A percentile compares a stretch with the other conserved stretches of the same genome.
Evolutionary conservation across 1,140 invertebrate genomes (phyloP).

Genomic region (Zaprionus capensis): DNA sequence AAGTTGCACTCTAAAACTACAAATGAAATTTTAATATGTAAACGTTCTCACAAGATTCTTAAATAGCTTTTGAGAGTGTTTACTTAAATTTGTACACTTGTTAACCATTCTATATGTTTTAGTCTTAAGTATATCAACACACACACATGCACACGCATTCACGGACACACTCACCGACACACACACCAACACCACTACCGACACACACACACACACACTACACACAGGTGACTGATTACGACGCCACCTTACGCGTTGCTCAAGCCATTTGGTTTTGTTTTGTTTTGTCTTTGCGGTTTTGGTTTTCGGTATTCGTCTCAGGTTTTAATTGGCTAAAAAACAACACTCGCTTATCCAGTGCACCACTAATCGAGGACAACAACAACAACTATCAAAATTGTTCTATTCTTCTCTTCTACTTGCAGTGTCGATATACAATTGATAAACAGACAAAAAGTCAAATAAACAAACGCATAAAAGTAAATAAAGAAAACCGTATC

Average conservation of each 20-base stretch:
- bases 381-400: conserved; percentile 48
- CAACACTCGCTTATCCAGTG: neutral
- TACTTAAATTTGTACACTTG: neutral
- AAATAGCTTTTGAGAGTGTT: neutral
- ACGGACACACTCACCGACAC: neutral
- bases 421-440: conserved; percentile 79
- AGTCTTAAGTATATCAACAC: neutral
- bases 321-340: conserved; percentile 11
- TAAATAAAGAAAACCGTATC: conserved; percentile 23
- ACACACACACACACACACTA: neutral
- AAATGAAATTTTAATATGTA: neutral
- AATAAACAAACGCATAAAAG: conserved; percentile 35
- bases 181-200: neutral
- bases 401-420: conserved; percentile 54
- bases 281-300: conserved; percentile 10
- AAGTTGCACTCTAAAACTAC: no score
- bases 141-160: neutral
- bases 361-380: conserved; percentile 46
- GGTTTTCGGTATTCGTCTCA: conserved; percentile 26
- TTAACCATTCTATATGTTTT: neutral
- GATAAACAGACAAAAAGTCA: conserved; percentile 44
- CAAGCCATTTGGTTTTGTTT: neutral
- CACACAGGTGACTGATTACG: conserved; percentile 10
- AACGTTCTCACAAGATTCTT: neutral
- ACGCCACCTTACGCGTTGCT: neutral